Evolutionary conservation across 1,140 invertebrate genomes (phyloP), one percentile per base, ranked within the genome.

Genomic region (Drosophila rufa): DNA sequence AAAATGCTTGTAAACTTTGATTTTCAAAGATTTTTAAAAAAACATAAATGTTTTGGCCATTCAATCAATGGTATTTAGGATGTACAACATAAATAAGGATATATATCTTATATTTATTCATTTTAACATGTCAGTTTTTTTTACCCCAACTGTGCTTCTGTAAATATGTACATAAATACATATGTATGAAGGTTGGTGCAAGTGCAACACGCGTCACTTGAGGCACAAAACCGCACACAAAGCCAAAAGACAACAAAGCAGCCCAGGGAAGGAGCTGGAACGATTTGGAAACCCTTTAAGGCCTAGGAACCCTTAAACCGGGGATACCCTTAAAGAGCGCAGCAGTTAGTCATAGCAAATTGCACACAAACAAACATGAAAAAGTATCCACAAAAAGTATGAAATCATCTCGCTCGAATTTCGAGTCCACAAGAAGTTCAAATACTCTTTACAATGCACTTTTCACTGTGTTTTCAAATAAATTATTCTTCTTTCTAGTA

Each of bases 181-280:
- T 33, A 11, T 0, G 33, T 11, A 33, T 33, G 53, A 62, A 73
- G 71, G 46, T 15, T n/a, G 50, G 66, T 40, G 51, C 25, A 58
- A 19, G 25, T 58, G 67, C 61, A 51, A 71, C 64, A 70, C 70
- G 59, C 67, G 66, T 59, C 81, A 84, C 71, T 84, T 62, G 56
- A 74, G 77, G 57, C 58, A 43, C 4, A 65, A 55, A 19, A 77
- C 80, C 80, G 58, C 70, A 82, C 70, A 68, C 79, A 85, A 86
- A 79, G 62, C 43, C 67, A 14, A 50, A 48, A 42, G 22, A 56
- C 43, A 80, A 61, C 43, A 64, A 62, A 64, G 42, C 22, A 46
- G 22, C n/a, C 45, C 40, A 43, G 15, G 15, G 11, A 53, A 53
- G 47, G 61, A 59, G 45, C 43, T 51, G 43, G 22, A 53, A 25